Percentiles rank a stretch among this genome's conserved stretches.
Evolutionary conservation across 2,113 vertebrate species (phyloP).

Genomic region (Craseonycteris thonglongyai): DNA sequence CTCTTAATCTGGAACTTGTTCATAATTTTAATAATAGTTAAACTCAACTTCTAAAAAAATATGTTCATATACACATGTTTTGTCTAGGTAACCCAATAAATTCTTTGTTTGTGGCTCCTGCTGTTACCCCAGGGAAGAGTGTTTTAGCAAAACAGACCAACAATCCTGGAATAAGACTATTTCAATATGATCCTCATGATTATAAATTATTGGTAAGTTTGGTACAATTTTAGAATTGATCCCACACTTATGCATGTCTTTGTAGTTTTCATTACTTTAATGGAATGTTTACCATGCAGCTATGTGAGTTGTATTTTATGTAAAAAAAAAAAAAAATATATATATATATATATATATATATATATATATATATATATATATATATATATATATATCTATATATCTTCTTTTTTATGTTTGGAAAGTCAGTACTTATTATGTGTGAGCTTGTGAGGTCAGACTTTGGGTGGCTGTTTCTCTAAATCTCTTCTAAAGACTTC

Average conservation of each 20-base stretch:
- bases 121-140: constrained; percentile 90
- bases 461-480: not conserved
- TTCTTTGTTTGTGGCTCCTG: constrained; percentile 93
- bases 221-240: not conserved
- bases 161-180: constrained; percentile 91
- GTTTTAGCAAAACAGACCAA: constrained; percentile 83
- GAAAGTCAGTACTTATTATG: not conserved
- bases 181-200: constrained; percentile 82
- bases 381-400: too few species aligned
- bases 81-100: constrained; percentile 84
- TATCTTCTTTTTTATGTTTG: not conserved
- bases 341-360: too few species aligned
- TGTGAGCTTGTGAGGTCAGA: not conserved
- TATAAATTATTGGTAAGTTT: constrained; percentile 85
- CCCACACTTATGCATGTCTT: not conserved
- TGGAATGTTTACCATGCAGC: not conserved
- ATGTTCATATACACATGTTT: not conserved
- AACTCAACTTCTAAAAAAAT: not conserved
- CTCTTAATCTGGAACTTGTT: not conserved
- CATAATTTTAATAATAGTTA: not conserved
- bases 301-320: not conserved
- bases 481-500: not conserved
- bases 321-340: too few species aligned
- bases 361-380: too few species aligned
- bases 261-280: not conserved